These are phyloP conservation scores for Drosophila greeni DNA, from an alignment of 2,888 invertebrate species.

Conservation along the genomic window DNA sequence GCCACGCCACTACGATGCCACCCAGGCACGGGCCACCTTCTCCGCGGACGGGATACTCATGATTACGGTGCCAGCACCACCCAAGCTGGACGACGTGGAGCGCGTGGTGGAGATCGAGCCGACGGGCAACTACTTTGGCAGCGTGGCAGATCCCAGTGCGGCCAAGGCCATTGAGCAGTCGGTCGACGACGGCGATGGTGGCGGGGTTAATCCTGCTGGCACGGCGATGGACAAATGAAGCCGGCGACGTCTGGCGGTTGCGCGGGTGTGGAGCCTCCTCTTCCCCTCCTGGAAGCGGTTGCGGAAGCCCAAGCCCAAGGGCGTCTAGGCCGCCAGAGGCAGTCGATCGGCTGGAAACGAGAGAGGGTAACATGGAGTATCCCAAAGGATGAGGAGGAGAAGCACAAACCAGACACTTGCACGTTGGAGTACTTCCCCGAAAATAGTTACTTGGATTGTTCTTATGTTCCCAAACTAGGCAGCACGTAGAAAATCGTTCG, in stretches of 20 bases:
- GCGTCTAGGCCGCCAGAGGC: slow-evolving; percentile 67
- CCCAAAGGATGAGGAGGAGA: background rate
- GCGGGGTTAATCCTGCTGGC: slow-evolving; percentile 59
- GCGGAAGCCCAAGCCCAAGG: slow-evolving; percentile 27
- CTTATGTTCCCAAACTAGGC: slow-evolving; percentile 50
- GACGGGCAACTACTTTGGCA: slow-evolving; percentile 74
- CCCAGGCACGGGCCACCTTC: slow-evolving; percentile 72
- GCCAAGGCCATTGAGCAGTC: slow-evolving; percentile 60
- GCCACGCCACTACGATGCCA: slow-evolving; percentile 76
- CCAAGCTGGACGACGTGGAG: slow-evolving; percentile 74
- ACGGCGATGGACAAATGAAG: slow-evolving; percentile 67
- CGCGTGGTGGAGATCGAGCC: slow-evolving; percentile 72
- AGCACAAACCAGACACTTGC: slow-evolving; percentile 37
- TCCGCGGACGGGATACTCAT: slow-evolving; percentile 77
- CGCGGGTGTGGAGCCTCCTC: slow-evolving; percentile 50
- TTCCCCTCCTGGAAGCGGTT: slow-evolving; percentile 8
- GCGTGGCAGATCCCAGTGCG: slow-evolving; percentile 63
- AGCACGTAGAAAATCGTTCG: slow-evolving; percentile 57
- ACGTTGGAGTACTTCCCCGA: slow-evolving; percentile 33
- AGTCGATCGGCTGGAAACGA: slow-evolving; percentile 51
- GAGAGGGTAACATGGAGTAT: background rate
- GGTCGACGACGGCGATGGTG: slow-evolving; percentile 46
- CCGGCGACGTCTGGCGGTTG: slow-evolving; percentile 69
- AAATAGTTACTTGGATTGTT: slow-evolving; percentile 46
- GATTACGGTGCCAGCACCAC: slow-evolving; percentile 76